Evolutionary conservation across 2,888 invertebrate species (phyloP), one percentile per base, ranked within the genome.

Genomic region (Lacanobia wlatinum): DNA sequence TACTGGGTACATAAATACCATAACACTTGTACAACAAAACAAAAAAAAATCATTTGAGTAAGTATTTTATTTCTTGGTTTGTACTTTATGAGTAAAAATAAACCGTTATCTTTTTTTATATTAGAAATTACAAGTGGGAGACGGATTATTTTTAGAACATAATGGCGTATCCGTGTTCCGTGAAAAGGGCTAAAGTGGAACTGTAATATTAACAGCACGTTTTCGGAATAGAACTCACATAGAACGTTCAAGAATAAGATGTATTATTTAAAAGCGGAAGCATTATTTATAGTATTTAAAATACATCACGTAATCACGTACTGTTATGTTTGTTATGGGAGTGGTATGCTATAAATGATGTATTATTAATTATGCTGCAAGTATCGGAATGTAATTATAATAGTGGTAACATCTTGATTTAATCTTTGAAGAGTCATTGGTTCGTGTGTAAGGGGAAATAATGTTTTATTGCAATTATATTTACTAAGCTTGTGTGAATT

Each of bases 231-330:
- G n/a, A 59, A 53, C n/a, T 52, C 56, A 58, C 1, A 14, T 18
- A 34, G 2, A 55, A n/a, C 7, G 46, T 56, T 18, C 23, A 73
- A 28, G n/a, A 38, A 23, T 68, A 21, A 28, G 12, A 46, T 18
- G 14, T 16, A 1, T 40, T 18, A 23, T 38, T 34, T 14, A 43
- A 50, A 16, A 48, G n/a, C 53, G 59, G 40, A 55, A 53, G 43
- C 34, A 62, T 53, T 53, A 60, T 34, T 62, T 56, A 62, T 58
- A 65, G 16, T 53, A 50, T 53, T 62, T 50, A 53, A 18, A 66
- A 66, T 73, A 66, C 9, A 66, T 58, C 65, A 77, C 80, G 80
- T 63, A 59, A 76, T 68, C 68, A 73, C 68, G 76, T 67, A 67
- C 10, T 55, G n/a, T 53, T 48, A 12, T 38, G 55, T 55, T 66